phyloP scores from a whole-genome alignment of 2,113 vertebrate species.

The Pteronura brasiliensis region DNA sequence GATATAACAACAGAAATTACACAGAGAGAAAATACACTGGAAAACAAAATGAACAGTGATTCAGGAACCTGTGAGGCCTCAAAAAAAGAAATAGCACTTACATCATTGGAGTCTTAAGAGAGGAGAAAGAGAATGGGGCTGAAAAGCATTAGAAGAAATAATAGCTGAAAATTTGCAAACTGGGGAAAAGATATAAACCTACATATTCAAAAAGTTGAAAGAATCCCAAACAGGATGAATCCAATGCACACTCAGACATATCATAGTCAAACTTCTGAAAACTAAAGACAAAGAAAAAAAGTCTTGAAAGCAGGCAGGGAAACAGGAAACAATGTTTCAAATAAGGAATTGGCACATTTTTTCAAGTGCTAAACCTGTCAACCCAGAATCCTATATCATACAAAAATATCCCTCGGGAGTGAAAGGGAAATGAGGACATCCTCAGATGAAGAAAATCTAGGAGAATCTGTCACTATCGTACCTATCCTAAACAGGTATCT shows the following conservation, averaged over 20 bases:
- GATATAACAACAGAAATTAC: neutral
- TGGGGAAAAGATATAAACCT: constrained; percentile 7
- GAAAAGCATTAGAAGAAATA: neutral
- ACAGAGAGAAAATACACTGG: neutral
- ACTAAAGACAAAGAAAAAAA: constrained; percentile 26
- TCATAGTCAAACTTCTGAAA: neutral
- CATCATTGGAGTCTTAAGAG: neutral
- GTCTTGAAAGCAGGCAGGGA: neutral
- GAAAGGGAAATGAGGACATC: neutral
- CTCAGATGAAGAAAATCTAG: neutral
- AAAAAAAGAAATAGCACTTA: neutral
- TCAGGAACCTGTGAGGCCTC: neutral
- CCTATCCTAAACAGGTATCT: neutral
- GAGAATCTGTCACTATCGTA: neutral
- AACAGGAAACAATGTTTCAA: neutral
- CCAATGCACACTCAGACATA: neutral
- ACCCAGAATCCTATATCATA: neutral
- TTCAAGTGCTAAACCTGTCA: neutral
- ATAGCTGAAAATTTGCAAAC: constrained; percentile 4
- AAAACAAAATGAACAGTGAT: neutral
- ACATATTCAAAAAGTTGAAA: neutral
- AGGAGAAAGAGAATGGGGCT: neutral
- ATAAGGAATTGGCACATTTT: neutral
- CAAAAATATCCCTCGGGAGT: constrained; percentile 21
- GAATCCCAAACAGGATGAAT: neutral